Percentiles rank a stretch among this genome's conserved stretches.
Evolutionary conservation across 2,888 invertebrate species (phyloP).

Genomic region (Meiosimyza platycephala): DNA sequence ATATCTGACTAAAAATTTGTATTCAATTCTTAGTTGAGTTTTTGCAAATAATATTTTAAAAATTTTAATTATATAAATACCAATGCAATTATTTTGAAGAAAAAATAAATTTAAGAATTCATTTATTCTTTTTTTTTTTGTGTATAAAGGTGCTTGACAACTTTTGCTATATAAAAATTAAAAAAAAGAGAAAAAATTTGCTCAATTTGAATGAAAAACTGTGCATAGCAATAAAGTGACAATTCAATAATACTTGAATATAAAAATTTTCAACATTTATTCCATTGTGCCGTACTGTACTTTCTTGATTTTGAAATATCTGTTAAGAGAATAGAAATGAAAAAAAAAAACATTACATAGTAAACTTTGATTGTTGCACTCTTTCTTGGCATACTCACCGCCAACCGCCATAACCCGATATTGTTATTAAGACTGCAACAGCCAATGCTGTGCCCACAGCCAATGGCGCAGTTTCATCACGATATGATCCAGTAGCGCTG

Average conservation of each 20-base stretch:
- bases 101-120: no score
- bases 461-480: conserved; percentile 87
- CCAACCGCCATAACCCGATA: conserved; percentile 84
- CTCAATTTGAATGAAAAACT: conserved; percentile 8
- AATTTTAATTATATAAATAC: no score
- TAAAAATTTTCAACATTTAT: conserved; percentile 64
- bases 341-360: neutral
- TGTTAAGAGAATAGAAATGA: conserved; percentile 67
- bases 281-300: conserved; percentile 94
- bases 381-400: conserved; percentile 53
- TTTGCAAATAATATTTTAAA: no score
- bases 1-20: neutral
- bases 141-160: no score
- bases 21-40: neutral
- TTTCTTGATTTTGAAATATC: conserved; percentile 89
- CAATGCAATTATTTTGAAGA: no score
- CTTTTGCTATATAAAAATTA: neutral
- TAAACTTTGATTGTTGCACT: neutral
- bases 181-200: no score
- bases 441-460: conserved; percentile 87
- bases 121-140: no score
- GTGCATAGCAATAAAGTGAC: no score
- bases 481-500: conserved; percentile 69
- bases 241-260: no score
- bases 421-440: conserved; percentile 81